phyloP scores from a whole-genome alignment of 2,888 invertebrate species.

The Coronaproctus castanopsis region DNA sequence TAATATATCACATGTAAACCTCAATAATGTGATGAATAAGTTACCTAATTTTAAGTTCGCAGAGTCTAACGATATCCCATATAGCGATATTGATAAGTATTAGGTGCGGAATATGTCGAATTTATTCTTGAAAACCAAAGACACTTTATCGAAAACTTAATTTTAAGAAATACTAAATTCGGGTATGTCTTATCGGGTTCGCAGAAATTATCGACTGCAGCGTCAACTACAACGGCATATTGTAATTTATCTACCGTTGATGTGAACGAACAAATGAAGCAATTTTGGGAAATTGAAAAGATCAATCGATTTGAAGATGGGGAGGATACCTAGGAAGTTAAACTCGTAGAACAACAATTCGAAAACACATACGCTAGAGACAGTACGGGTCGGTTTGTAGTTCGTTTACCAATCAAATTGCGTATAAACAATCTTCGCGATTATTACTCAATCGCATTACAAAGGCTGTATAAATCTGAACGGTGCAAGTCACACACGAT shows the following conservation, averaged over 20 bases:
- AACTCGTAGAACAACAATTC: neutral
- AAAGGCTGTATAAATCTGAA: neutral
- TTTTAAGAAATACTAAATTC: neutral
- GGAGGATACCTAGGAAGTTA: neutral
- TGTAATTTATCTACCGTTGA: neutral
- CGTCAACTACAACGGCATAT: neutral
- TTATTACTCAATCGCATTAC: neutral
- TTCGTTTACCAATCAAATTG: neutral
- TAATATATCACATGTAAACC: no score
- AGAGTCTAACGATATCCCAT: no score
- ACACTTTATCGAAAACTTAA: no score
- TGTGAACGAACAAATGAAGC: neutral
- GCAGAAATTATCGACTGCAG: neutral
- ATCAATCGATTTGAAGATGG: neutral
- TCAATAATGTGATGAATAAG: no score
- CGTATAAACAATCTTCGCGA: neutral
- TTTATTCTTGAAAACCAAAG: no score
- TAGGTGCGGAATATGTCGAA: no score
- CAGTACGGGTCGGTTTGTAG: constrained; percentile 3
- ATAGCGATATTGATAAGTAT: no score
- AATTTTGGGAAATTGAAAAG: constrained; percentile 8
- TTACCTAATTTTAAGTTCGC: no score
- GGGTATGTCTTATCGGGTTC: constrained; percentile 1
- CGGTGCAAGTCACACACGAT: neutral
- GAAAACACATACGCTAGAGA: neutral